Evolutionary conservation across 2,888 invertebrate species (phyloP), one percentile per base, ranked within the genome.

Genomic region (Yponomeuta plumbellus): DNA sequence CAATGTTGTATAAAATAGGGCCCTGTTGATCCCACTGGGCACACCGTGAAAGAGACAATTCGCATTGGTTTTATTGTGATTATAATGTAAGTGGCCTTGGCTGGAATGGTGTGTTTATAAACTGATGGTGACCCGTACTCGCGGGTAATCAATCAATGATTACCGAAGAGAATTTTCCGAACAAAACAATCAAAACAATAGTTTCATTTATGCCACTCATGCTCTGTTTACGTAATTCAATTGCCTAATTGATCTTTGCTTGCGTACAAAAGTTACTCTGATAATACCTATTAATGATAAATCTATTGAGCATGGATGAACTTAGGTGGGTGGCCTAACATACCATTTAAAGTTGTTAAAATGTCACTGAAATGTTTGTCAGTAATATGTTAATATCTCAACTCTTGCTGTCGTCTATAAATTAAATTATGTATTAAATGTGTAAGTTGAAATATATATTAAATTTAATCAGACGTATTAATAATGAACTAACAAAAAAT

Each of bases 31-130:
- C 34, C 8, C 8, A 34, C 1, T 34, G 34, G 34, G 6, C 34
- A 34, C 34, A 34, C 34, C 8, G 6, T 10, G 34, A 34, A 34
- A 8, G 5, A 34, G 8, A 1, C 44, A 44, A 13, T 44, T 11
- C 10, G 44, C 44, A 17, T 52, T 52, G 17, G 4, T 52, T 17
- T 13, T 52, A 52, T 17, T 52, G 17, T 17, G 44, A 17, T 17
- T 17, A 39, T 13, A 17, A 17, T 3, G 44, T 17, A 17, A 52
- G 44, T 17, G 8, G 17, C 44, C 13, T 17, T 52, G 17, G 17
- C 17, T 52, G 44, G 17, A 52, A 17, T 52, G 17, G 17, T 76
- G 73, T 76, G 71, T 69, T 11, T 59, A 11, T 59, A 22, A 22
- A 21, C 59, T 23, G 5, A 1, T 34, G 6, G 21, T 23, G 59